Conservation (phyloP, 2,797 vertebrate genomes). For the Microcaecilia unicolor region DNA sequence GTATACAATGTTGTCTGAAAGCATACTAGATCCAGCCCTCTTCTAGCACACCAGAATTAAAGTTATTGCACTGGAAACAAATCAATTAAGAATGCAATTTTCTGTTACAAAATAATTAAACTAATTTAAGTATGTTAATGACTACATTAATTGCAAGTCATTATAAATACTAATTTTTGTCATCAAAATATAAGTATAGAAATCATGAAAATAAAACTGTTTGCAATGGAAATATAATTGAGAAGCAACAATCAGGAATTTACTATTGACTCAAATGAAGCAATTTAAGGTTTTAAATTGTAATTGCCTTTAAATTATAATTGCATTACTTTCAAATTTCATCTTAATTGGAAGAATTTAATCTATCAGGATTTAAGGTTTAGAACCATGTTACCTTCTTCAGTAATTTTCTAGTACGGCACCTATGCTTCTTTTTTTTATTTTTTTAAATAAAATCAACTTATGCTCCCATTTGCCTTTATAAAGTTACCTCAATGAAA, state of each 20-base stretch:
- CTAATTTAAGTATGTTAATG: slow-evolving; percentile 13
- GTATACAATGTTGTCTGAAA: too few relatives aligned
- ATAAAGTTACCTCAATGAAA: too few relatives aligned
- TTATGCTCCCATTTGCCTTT: too few relatives aligned
- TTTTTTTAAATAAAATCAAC: too few relatives aligned
- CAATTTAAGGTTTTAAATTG: slow-evolving; percentile 21
- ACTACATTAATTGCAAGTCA: slow-evolving; percentile 24
- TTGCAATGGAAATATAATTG: slow-evolving; percentile 44
- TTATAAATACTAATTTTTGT: slow-evolving; percentile 18
- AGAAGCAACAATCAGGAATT: slow-evolving; percentile 21
- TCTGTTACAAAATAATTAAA: slow-evolving; percentile 19
- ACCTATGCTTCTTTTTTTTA: too few relatives aligned
- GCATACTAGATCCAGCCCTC: too few relatives aligned
- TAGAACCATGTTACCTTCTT: too few relatives aligned
- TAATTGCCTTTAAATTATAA: slow-evolving; percentile 15
- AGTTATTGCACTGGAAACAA: too few relatives aligned
- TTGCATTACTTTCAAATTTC: slow-evolving; percentile 22
- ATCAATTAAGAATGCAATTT: too few relatives aligned
- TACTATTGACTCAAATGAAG: slow-evolving; percentile 29
- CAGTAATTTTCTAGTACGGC: too few relatives aligned
- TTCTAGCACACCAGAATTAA: too few relatives aligned
- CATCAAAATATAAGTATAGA: slow-evolving; percentile 28
- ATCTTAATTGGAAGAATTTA: slow-evolving; percentile 8
- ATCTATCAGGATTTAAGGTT: too few relatives aligned
- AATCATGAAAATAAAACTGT: slow-evolving; percentile 27